A percentile compares a stretch with the other conserved stretches of the same genome.
These are phyloP conservation scores for Xiphophorus couchianus DNA, from an alignment of 2,113 vertebrate genomes.

Conservation along the genomic window DNA sequence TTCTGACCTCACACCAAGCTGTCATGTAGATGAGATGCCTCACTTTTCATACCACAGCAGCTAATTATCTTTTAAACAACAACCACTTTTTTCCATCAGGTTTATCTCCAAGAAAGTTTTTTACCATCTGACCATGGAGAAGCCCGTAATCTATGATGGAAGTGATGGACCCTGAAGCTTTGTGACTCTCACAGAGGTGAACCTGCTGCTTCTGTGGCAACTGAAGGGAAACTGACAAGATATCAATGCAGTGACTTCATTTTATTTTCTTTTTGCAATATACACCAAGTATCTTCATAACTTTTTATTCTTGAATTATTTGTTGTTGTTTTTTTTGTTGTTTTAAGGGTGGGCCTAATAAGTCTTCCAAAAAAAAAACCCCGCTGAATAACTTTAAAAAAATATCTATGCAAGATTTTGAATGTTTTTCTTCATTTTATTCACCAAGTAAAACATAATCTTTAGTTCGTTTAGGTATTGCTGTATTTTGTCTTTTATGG, in stretches of 20 bases:
- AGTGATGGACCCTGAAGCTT: conserved; percentile 84
- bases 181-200: background rate
- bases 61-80: conserved; percentile 23
- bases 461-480: conserved; percentile 3
- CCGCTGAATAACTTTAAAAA: background rate
- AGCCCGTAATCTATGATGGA: conserved; percentile 93
- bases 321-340: background rate
- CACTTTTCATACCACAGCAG: accelerated
- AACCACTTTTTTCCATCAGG: conserved; percentile 71
- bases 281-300: conserved; percentile 29
- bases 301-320: background rate
- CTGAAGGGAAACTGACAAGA: conserved; percentile 8
- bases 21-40: too few species aligned
- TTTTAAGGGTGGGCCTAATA: background rate
- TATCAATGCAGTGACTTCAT: background rate
- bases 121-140: conserved; percentile 89
- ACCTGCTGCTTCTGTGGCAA: background rate
- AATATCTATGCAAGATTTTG: conserved; percentile 28
- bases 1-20: too few species aligned
- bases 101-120: conserved; percentile 95
- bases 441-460: conserved; percentile 18
- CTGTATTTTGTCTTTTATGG: background rate
- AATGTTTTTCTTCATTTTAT: background rate
- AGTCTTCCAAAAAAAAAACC: background rate
- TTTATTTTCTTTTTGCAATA: background rate